Percentiles rank a stretch among this genome's conserved stretches.
Conservation (phyloP, 2,888 invertebrate genomes). For the Sinopyrophorus schimmeli region DNA sequence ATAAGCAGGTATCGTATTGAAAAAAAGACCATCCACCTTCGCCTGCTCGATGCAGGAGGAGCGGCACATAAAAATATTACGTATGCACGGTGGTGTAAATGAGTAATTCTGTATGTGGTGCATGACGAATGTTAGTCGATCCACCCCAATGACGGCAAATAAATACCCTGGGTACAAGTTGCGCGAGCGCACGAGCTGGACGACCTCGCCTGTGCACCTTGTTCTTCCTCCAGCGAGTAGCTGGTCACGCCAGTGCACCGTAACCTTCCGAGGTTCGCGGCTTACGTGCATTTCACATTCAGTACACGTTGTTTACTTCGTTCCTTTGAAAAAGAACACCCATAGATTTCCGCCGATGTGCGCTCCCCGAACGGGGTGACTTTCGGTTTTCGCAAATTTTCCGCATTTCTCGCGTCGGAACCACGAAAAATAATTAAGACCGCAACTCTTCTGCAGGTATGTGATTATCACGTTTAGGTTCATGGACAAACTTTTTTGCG, state of each 20-base stretch:
- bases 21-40: too few species aligned
- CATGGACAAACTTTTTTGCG: slow-evolving; percentile 1
- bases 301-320: slow-evolving; percentile 13
- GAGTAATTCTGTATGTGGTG: slow-evolving; percentile 15
- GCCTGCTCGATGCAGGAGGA: too few species aligned
- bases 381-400: too few species aligned
- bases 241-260: slow-evolving; percentile 36
- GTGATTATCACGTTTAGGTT: neutral
- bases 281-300: slow-evolving; percentile 6
- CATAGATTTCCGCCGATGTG: too few species aligned
- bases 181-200: slow-evolving; percentile 35
- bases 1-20: too few species aligned
- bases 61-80: too few species aligned
- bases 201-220: slow-evolving; percentile 38
- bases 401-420: too few species aligned
- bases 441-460: slow-evolving; percentile 7
- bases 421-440: slow-evolving; percentile 2
- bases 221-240: slow-evolving; percentile 33
- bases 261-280: slow-evolving; percentile 28
- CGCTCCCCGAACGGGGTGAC: too few species aligned
- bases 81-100: neutral
- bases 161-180: slow-evolving; percentile 34
- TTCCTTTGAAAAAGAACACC: too few species aligned
- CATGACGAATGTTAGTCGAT: slow-evolving; percentile 35
- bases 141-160: slow-evolving; percentile 33